phyloP scores from a whole-genome alignment of 2,888 invertebrate genomes.

The Pammene fasciana region DNA sequence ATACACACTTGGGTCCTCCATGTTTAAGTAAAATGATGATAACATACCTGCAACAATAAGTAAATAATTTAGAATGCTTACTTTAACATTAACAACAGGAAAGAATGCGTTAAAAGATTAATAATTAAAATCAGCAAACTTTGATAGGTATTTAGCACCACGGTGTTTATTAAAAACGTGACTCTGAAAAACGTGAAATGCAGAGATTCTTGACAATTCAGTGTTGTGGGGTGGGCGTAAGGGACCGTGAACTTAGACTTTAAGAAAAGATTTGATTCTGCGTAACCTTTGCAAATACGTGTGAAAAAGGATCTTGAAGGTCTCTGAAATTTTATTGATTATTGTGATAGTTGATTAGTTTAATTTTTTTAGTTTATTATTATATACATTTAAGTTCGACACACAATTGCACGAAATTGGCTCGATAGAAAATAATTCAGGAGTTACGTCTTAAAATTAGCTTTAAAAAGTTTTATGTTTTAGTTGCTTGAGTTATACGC shows the following conservation, averaged over 20 bases:
- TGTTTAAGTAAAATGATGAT: not conserved
- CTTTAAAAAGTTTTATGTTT: no score
- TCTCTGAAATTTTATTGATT: no score
- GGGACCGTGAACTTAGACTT: constrained; percentile 14
- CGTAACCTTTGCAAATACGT: not conserved
- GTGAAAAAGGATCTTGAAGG: not conserved
- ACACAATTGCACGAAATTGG: no score
- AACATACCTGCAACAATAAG: constrained; percentile 8
- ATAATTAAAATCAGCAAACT: not conserved
- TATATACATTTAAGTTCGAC: no score
- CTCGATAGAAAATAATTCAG: no score
- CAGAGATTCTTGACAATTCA: constrained; percentile 10
- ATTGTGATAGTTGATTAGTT: no score
- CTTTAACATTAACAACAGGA: not conserved
- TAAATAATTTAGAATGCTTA: not conserved
- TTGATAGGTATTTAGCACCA: not conserved
- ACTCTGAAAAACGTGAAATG: constrained; percentile 15
- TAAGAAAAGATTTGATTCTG: constrained; percentile 5
- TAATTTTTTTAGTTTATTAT: no score
- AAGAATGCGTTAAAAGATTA: not conserved
- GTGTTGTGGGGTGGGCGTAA: not conserved
- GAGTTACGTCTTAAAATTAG: no score
- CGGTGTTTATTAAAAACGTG: not conserved
- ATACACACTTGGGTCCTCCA: not conserved
- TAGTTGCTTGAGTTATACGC: no score